A percentile compares a stretch with the other conserved stretches of the same genome.
phyloP scores from a whole-genome alignment of 2,797 vertebrate species.

The Dryobates pubescens region DNA sequence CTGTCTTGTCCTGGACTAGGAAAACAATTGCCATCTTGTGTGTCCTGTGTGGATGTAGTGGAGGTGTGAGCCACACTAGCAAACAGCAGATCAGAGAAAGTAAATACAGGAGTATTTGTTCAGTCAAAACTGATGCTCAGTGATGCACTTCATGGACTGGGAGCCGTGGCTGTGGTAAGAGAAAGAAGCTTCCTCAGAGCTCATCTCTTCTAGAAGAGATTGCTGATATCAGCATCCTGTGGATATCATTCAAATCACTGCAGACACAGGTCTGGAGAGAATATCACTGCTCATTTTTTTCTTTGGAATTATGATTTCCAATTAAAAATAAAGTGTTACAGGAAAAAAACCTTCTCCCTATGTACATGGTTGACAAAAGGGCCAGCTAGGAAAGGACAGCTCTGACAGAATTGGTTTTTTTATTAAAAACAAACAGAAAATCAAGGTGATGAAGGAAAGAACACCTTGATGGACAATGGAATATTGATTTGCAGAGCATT shows the following conservation, averaged over 20 bases:
- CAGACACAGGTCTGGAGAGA: not conserved
- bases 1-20: not conserved
- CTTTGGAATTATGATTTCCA: not conserved
- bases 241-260: not conserved
- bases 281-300: not conserved
- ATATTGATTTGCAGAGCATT: not conserved
- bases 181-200: not conserved
- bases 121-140: not conserved
- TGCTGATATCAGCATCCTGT: not conserved
- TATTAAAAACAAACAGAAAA: not conserved
- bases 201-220: not conserved
- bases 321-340: not conserved
- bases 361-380: constrained; percentile 24
- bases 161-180: not conserved
- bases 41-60: not conserved
- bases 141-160: not conserved
- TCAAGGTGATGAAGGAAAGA: constrained; percentile 1
- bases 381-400: not conserved
- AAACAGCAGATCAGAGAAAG: not conserved
- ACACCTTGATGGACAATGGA: not conserved
- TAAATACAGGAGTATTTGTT: not conserved
- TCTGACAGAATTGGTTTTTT: not conserved
- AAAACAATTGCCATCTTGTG: not conserved
- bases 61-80: not conserved
- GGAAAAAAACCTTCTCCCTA: not conserved